Base-by-base conservation (phyloP, 2,888 invertebrate species). In the Eilema caniola region DNA sequence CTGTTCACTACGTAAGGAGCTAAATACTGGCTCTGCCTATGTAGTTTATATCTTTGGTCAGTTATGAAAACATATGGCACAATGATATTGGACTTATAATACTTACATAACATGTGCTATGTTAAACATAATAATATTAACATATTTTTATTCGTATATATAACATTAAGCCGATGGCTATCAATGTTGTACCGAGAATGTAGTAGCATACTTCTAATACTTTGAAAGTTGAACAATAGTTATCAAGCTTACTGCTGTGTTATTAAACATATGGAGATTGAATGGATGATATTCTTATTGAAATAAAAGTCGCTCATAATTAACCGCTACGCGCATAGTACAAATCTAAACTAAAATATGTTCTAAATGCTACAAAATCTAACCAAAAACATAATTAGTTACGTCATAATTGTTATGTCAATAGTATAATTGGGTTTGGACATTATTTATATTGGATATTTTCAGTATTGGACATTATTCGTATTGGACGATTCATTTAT, bases 71-170 rank as follows among this genome's bases (percentile, higher is more conserved):
- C 60, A 28, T 31, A 11, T 61, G 11, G n/a, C 31, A 31, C 31
- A 61, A 31, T 61, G 60, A 16, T 28, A 31, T 20, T 25, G 28
- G 11, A n/a, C 53, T n/a, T 60, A n/a, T 60, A 60, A 28, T 10
- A 60, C 41, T 31, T 60, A 60, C 28, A 60, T n/a, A 60, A 60
- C 60, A 31, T 12, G n/a, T 61, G n/a, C n/a, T n/a, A 61, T n/a
- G 60, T 61, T 61, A 8, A 31, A 61, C 31, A 61, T 2, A 31
- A 61, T 31, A 33, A 61, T 12, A 61, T 31, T 33, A 61, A n/a
- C 61, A 60, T 10, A 20, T 60, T 20, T 31, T 10, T n/a, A n/a
- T 31, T n/a, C 10, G 0, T 31, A 8, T n/a, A n/a, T 31, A 61
- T 61, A 61, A 31, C n/a, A 31, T 31, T 60, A 61, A 28, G n/a